phyloP scores from a whole-genome alignment of 2,113 vertebrate species.

The Phrynocephalus versicolor region DNA sequence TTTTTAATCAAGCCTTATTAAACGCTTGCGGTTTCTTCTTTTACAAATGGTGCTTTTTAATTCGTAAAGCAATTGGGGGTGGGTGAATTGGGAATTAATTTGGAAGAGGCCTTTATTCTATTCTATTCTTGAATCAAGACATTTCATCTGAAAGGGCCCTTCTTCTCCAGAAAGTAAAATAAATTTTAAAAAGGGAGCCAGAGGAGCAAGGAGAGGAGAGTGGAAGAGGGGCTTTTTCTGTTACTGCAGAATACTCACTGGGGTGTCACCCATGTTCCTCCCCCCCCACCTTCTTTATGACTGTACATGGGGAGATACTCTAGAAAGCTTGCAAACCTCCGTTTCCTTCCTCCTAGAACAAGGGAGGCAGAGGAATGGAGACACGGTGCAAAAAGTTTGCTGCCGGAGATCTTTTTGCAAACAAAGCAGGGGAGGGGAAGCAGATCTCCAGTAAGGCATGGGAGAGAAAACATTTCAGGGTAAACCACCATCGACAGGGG shows the following conservation, averaged over 20 bases:
- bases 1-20: background rate
- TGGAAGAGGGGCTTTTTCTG: background rate
- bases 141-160: background rate
- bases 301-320: too few species aligned
- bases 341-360: background rate
- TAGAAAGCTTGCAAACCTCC: background rate
- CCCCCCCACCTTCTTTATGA: too few species aligned
- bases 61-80: constrained; percentile 60
- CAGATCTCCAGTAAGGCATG: background rate
- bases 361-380: background rate
- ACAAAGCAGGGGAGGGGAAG: background rate
- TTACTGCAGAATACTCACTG: constrained; percentile 1
- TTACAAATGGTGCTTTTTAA: constrained; percentile 37
- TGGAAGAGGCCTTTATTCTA: background rate
- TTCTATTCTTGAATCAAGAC: background rate
- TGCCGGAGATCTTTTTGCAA: background rate
- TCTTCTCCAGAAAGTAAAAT: constrained; percentile 15
- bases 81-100: background rate
- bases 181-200: constrained; percentile 7
- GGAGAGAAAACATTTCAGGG: background rate
- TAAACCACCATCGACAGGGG: background rate
- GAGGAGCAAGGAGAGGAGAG: background rate
- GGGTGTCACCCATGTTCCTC: background rate
- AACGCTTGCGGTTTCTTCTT: background rate
- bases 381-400: background rate